Evolutionary conservation across 2,797 vertebrate genomes (phyloP), one percentile per base, ranked within the genome.

Genomic region (Dendrocincla tyrannina): DNA sequence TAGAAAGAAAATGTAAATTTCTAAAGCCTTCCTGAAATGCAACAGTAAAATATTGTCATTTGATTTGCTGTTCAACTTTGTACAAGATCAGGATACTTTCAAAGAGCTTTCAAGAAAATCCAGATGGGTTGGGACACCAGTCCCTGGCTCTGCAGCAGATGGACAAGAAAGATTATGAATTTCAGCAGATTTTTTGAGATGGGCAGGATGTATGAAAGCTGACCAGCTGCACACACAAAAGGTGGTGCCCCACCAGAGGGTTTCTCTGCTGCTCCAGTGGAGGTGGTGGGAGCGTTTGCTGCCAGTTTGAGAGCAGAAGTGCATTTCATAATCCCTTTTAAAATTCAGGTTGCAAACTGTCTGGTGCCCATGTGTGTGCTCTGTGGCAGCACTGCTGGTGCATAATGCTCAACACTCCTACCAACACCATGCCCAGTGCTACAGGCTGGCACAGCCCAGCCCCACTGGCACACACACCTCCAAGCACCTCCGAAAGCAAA

Each of bases 341-440:
- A 66, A 62, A 20, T 10, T 30, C 12, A 66, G 37, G 7, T 69
- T 64, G 53, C 42, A 83, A 81, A 28, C 14, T 33, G 27, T 32
- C 82, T 32, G 14, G 39, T 33, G 28, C 12, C 13, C 1, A 20
- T 33, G 12, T 8, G 44, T 47, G 66, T 52, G 82, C 52, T 9
- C 13, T 12, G 56, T 49, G 79, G 49, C 56, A 74, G 75, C 93
- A 87, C 89, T 93, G 89, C 87, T 78, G 93, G 75, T 70, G 93
- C 74, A 90, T 18, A 53, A 81, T 89, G 91, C 91, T n/a, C 11
- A 30, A 50, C 62, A 37, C 66, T 78, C 56, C 53, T 78, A 89
- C 78, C 62, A 91, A 87, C 82, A 81, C 63, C 49, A 75, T 82
- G 91, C 93, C 85, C 83, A 75, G 93, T 88, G 91, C 93, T 88